Conservation (phyloP, 2,888 invertebrate species). For the Notodonta dromedarius region DNA sequence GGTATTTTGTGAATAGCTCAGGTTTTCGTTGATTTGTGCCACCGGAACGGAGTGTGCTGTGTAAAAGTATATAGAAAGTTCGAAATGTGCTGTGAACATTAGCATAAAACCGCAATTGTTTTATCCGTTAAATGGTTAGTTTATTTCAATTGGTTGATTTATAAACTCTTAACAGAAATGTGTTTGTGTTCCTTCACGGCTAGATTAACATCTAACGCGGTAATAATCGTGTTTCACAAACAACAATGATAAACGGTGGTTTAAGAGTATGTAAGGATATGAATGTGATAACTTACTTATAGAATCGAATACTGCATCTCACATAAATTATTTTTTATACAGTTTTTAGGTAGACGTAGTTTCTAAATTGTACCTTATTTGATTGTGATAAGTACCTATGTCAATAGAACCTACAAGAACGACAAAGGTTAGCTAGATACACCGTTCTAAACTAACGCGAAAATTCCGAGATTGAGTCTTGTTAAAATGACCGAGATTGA, state of each 20-base stretch:
- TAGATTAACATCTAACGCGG: conserved; percentile 3
- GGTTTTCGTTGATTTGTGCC: background rate
- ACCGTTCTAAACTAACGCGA: conserved; percentile 3
- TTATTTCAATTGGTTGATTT: conserved; percentile 20
- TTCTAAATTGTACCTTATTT: background rate
- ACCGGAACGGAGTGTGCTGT: background rate
- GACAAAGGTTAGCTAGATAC: background rate
- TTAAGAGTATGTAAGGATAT: background rate
- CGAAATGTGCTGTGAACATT: conserved; percentile 24
- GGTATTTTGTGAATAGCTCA: conserved; percentile 13
- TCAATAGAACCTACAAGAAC: background rate
- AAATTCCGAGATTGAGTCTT: conserved; percentile 10
- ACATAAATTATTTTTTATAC: too few species aligned
- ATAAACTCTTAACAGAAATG: conserved; percentile 2
- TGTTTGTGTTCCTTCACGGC: conserved; percentile 3
- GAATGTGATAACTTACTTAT: background rate
- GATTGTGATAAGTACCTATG: background rate
- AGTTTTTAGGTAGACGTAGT: background rate
- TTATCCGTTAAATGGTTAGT: conserved; percentile 20
- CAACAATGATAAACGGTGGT: background rate
- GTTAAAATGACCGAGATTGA: conserved; percentile 7
- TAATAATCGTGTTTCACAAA: conserved; percentile 3
- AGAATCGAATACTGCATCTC: background rate
- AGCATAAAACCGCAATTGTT: conserved; percentile 31
- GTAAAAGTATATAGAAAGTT: conserved; percentile 26